Percentiles rank a stretch among this genome's conserved stretches.
Evolutionary conservation across 35 echinoderm and acorn worm species (phyloP).

Genomic region (Stichopus chloronotus): DNA sequence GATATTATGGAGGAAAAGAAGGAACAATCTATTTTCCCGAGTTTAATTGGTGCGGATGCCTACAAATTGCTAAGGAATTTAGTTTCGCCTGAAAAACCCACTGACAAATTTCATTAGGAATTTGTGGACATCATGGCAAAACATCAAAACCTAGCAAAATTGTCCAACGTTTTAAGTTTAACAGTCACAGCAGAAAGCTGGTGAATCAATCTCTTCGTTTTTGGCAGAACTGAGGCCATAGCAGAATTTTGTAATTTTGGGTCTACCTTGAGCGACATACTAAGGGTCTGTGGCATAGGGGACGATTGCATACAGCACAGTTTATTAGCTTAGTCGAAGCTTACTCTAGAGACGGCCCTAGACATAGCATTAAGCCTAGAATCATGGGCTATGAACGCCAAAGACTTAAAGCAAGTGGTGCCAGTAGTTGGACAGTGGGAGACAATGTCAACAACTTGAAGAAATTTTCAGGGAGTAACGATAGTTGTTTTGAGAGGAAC

Average conservation of each 20-base stretch:
- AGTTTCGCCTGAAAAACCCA: conserved; percentile 45
- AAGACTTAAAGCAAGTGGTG: no score
- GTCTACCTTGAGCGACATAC: background rate
- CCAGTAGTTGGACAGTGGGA: no score
- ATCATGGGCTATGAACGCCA: no score
- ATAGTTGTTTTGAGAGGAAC: no score
- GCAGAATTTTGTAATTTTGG: background rate
- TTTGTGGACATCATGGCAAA: conserved; percentile 39
- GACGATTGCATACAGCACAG: background rate
- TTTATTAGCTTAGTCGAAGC: no score
- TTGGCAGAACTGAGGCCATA: background rate
- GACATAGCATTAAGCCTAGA: no score
- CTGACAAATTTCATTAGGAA: conserved; percentile 33
- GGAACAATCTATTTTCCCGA: conserved; percentile 26
- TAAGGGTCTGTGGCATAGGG: background rate
- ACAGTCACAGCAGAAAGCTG: background rate
- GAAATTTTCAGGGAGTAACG: no score
- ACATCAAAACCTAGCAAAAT: conserved; percentile 48
- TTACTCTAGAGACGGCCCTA: no score
- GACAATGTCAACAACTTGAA: no score
- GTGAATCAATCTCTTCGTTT: background rate
- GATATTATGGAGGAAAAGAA: conserved; percentile 40
- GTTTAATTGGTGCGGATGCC: conserved; percentile 34
- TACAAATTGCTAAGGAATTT: conserved; percentile 55
- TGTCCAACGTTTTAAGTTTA: conserved; percentile 64